Conservation (phyloP, 2,888 invertebrate genomes). For the Ctena decussata region DNA sequence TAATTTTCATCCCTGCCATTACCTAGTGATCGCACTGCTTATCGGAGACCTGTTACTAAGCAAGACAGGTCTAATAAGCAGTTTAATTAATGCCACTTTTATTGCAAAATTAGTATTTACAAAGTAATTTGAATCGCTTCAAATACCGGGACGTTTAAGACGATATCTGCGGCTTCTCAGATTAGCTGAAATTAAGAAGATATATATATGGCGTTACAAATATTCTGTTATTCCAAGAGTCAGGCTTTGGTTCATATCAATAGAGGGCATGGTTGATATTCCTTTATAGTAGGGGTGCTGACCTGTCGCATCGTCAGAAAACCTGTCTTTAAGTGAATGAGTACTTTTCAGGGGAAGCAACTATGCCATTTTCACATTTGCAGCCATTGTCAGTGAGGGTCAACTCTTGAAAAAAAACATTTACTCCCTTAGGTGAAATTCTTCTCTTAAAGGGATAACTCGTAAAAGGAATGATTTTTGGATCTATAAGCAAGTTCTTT, state of each 20-base stretch:
- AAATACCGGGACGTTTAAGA: slow-evolving; percentile 20
- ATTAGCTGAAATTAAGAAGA: neutral
- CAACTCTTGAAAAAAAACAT: no score
- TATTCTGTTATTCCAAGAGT: neutral
- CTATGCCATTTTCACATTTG: no score
- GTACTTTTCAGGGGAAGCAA: no score
- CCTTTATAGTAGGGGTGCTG: no score
- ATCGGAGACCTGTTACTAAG: slow-evolving; percentile 45
- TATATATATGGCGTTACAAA: neutral
- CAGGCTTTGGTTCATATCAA: neutral
- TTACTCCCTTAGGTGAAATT: no score
- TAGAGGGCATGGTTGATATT: no score
- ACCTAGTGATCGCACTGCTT: slow-evolving; percentile 36
- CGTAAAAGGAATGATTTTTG: no score
- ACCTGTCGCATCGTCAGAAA: no score
- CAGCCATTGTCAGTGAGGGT: no score
- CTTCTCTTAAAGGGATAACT: no score
- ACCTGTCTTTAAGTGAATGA: no score
- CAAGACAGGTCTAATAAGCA: slow-evolving; percentile 30
- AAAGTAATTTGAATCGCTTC: slow-evolving; percentile 48
- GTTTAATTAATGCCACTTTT: slow-evolving; percentile 57
- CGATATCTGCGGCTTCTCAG: neutral
- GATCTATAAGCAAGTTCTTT: no score
- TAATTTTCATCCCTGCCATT: slow-evolving; percentile 56
- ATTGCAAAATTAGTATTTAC: slow-evolving; percentile 57